phyloP scores from a whole-genome alignment of 2,797 vertebrate genomes.

The Champsocephalus esox region DNA sequence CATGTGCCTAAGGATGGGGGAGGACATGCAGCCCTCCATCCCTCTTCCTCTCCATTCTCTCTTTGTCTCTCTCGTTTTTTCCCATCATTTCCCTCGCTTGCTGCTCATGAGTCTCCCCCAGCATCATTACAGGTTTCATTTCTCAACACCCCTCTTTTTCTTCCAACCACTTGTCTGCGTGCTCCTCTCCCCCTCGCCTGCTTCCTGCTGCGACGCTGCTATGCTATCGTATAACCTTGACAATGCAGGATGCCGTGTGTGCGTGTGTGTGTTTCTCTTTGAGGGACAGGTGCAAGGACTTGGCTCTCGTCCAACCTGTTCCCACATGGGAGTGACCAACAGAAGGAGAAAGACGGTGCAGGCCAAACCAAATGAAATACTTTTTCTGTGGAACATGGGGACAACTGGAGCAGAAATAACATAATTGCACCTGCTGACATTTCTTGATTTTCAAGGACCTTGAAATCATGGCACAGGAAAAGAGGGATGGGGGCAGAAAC shows the following conservation, averaged over 20 bases:
- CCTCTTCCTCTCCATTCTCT: slow-evolving; percentile 70
- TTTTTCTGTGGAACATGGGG: slow-evolving; percentile 53
- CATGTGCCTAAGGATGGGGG: slow-evolving; percentile 81
- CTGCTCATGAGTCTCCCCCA: slow-evolving; percentile 57
- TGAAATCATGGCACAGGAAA: slow-evolving; percentile 51
- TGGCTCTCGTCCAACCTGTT: slow-evolving; percentile 54
- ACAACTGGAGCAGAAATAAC: slow-evolving; percentile 73
- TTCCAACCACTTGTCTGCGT: slow-evolving; percentile 70
- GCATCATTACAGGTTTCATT: slow-evolving; percentile 76
- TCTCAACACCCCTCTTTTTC: slow-evolving; percentile 68
- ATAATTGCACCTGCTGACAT: slow-evolving; percentile 69
- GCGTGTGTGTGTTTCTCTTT: slow-evolving; percentile 58
- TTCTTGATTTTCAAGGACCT: slow-evolving; percentile 69
- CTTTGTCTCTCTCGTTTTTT: slow-evolving; percentile 45
- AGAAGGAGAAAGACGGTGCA: slow-evolving; percentile 41
- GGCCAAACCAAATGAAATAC: slow-evolving; percentile 68
- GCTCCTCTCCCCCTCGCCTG: slow-evolving; percentile 40
- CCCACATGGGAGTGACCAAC: slow-evolving; percentile 54
- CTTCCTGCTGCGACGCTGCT: slow-evolving; percentile 53
- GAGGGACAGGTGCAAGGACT: slow-evolving; percentile 80
- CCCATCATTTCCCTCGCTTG: slow-evolving; percentile 56
- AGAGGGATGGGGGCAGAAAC: neutral
- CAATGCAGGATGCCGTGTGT: slow-evolving; percentile 54
- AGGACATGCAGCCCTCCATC: slow-evolving; percentile 63
- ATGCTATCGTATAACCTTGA: slow-evolving; percentile 79